Base-by-base conservation (phyloP, 2,888 invertebrate genomes). In the Archips xylosteana region DNA sequence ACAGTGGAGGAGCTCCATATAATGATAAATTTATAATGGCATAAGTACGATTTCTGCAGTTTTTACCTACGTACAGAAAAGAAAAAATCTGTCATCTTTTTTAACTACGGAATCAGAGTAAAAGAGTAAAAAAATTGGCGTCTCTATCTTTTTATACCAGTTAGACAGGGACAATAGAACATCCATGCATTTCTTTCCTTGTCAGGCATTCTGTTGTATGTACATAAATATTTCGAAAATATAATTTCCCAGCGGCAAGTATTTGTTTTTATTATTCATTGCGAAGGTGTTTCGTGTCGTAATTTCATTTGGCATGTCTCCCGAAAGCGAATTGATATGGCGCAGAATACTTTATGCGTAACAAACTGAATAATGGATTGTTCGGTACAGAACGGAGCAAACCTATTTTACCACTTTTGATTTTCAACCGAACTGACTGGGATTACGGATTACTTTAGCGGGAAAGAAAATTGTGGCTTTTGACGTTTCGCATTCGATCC, bases 251-350 rank as follows among this genome's bases (percentile, higher is more conserved):
- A 13, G 15, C 12, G 3, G 13, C 45, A 13, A 47, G 2, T 32
- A 6, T 39, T 49, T 60, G 36, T 13, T 49, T 64, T 64, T 34
- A 34, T 49, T 64, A 36, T 49, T 64, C 64, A 49, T 36, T 36
- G 39, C 34, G 32, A 47, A 73, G 63, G 57, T 72, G 72, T 72
- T 71, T 62, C 67, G 23, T 63, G 67, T 49, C 68, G 67, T 72
- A 59, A 72, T 72, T 72, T 63, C 39, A 63, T 73, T 68, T 73
- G 67, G 72, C 72, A 68, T 68, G 62, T 68, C 39, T 73, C 73
- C 63, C 72, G 42, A 59, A 72, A 13, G 63, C 47, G 62, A 68
- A 63, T 68, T 45, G 67, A 68, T 62, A 73, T 59, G 68, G 51
- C 57, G 68, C 47, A 12, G 47, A 68, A 64, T 68, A 49, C 54